These are phyloP conservation scores for Trachythela sp. DNA, from an alignment of 64 coral and sea anemone species.

Conservation along the genomic window DNA sequence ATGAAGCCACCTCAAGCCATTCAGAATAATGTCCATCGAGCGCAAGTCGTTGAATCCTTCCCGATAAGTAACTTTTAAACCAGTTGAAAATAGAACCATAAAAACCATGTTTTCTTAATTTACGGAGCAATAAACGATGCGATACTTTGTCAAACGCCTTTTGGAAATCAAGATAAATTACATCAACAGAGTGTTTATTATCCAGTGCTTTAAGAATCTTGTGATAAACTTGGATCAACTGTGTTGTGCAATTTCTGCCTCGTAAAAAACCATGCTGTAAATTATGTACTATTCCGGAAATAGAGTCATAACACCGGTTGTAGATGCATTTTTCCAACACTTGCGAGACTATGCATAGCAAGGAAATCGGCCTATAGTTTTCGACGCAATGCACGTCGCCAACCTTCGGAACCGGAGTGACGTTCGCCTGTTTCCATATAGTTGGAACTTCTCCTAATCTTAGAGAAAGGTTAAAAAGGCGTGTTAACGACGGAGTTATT, in stretches of 20 bases:
- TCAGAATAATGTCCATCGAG: background rate
- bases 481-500: too few relatives aligned
- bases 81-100: background rate
- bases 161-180: background rate
- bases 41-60: background rate
- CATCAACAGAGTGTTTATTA: background rate
- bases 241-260: background rate
- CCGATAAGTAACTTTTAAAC: background rate
- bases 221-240: background rate
- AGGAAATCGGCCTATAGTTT: constrained; percentile 27
- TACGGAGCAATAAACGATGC: background rate
- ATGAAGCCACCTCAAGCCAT: background rate
- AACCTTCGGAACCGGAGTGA: constrained; percentile 18
- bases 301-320: background rate
- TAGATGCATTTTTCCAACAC: constrained; percentile 6
- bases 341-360: background rate
- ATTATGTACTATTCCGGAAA: background rate
- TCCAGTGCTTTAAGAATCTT: background rate
- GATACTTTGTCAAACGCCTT: background rate
- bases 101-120: background rate
- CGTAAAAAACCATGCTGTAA: constrained; percentile 4
- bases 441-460: background rate
- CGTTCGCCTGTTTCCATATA: constrained; percentile 14
- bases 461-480: too few relatives aligned
- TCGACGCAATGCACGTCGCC: background rate